Evolutionary conservation across 2,113 vertebrate species (phyloP).

Genomic region (Carollia perspicillata): DNA sequence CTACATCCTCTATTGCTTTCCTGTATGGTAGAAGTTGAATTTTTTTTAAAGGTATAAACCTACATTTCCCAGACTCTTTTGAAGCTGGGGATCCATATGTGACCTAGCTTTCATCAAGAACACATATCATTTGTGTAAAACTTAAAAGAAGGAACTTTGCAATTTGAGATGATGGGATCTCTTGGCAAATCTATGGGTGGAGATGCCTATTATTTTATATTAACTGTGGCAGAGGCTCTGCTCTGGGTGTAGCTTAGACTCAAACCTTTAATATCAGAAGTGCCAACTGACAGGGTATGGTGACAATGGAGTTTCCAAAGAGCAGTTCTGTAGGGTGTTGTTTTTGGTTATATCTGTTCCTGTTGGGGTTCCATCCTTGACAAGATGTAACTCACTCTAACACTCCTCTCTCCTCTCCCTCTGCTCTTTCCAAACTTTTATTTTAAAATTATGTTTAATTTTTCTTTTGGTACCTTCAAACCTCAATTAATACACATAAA

Average conservation of each 20-base stretch:
- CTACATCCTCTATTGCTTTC: neutral
- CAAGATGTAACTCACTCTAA: neutral
- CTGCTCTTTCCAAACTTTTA: neutral
- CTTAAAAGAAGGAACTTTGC: neutral
- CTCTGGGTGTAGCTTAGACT: neutral
- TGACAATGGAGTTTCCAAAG: neutral
- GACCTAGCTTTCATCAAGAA: neutral
- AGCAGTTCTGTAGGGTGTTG: neutral
- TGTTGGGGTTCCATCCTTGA: neutral
- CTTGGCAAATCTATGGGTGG: neutral
- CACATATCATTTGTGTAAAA: neutral
- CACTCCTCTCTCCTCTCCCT: neutral
- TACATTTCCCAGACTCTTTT: neutral
- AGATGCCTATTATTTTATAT: neutral
- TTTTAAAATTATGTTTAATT: neutral
- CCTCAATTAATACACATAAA: neutral
- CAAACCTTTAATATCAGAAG: neutral
- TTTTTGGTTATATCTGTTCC: neutral
- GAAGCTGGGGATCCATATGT: neutral
- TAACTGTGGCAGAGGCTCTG: neutral
- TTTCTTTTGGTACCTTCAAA: neutral
- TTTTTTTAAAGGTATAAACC: neutral
- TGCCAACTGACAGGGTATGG: neutral
- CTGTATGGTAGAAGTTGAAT: neutral
- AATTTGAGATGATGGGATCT: neutral